Base-by-base conservation (phyloP, 1,140 invertebrate species). In the Drosophila ogumai region DNA sequence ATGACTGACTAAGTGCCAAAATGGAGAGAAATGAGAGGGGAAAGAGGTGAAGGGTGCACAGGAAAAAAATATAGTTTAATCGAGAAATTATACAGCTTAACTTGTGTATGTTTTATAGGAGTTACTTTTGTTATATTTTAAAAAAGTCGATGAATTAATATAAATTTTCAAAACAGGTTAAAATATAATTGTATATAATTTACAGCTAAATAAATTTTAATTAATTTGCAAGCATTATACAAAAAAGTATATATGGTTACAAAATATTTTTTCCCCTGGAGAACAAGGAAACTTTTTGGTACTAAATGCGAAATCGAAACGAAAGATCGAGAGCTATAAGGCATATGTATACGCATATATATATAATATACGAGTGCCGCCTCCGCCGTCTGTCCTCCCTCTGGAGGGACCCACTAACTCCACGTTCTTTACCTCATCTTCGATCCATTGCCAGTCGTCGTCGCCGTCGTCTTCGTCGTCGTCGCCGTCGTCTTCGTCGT, bases 1-100 rank as follows among this genome's bases (percentile, higher is more conserved):
- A 87, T 87, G 84, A 88, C 84, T 87, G 84, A 87, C 84, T 87
- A 90, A 87, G 84, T 87, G 84, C 84, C 84, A 88, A 87, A 82
- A 44, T 55, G 80, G 75, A 56, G 81, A 60, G 13, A 38, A 25
- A 22, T 22, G 38, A 15, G 17, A 12, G 43, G 13, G n/a, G 13
- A 15, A 19, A 32, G 22, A 44, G 34, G 40, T 3, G 19, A 46
- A 54, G 44, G 59, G 17, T 36, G 28, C 44, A 56, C 59, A 10
- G 38, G 12, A 40, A 40, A 31, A 43, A 63, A 63, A 12, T 8
- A 13, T 22, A 13, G 5, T 25, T 40, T 28, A n/a, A 49, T n/a
- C 8, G 1, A 5, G 10, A 19, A 52, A 17, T 32, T n/a, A 25
- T 10, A 9, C 0, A n/a, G 22, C 0, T 25, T 3, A 2, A 4